Base-by-base conservation (phyloP, 2,113 vertebrate species). In the Philantomba maxwellii region DNA sequence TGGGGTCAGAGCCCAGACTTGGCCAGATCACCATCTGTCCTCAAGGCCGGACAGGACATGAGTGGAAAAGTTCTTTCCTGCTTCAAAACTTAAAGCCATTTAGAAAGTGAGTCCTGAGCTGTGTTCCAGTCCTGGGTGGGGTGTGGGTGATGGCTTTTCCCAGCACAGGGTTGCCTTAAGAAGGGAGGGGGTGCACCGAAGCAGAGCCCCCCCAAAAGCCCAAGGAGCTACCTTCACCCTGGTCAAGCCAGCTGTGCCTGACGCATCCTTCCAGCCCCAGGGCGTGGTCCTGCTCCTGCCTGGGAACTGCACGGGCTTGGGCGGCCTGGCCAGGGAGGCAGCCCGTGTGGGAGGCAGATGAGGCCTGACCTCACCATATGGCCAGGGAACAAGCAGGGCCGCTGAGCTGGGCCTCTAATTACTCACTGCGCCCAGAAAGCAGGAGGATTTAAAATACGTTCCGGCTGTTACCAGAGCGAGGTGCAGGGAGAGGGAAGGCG, bases 371-470 rank as follows among this genome's bases (percentile, higher is more conserved):
- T 57, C 9, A 13, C 77, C 89, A 55, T 58, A 39, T 97, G 62
- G 84, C 25, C 3, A 1, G 5, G 60, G 62, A 53, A n/a, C 30
- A 36, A 43, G 25, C 25, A 58, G 75, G 36, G 33, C 57, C 66
- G 8, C 28, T 4, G 86, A 88, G 49, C 70, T 55, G 89, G 57
- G 28, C 70, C 55, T 39, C 66, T 94, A 55, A 90, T 96, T 45
- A 70, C 93, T 75, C 86, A 36, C n/a, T 5, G 49, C 1, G 0
- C 77, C 45, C 78, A n/a, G 81, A 64, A 93, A 96, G 66, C 85
- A 14, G 39, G 73, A 83, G 43, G 89, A 53, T 95, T 97, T 83
- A 95, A 95, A 66, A 83, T 53, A 70, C 25, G 2, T 51, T 64
- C 39, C 1, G 62, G 73, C 57, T 95, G 36, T 87, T 78, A 81